Evolutionary conservation across 2,888 invertebrate genomes (phyloP).

Genomic region (Tipula vernalis): DNA sequence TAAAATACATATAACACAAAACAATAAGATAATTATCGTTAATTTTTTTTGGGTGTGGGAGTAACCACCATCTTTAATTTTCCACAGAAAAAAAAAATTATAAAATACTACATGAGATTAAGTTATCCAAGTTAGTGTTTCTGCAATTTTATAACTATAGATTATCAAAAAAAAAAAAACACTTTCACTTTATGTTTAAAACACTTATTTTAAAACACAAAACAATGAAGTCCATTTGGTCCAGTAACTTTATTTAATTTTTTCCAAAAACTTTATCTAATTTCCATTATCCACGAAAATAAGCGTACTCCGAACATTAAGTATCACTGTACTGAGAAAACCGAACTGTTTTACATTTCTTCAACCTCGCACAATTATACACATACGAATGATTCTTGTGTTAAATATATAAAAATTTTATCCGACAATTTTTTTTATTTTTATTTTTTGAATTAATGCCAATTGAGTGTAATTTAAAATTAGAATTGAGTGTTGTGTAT

Average conservation of each 20-base stretch:
- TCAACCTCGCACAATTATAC: conserved; percentile 5
- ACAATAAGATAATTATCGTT: neutral
- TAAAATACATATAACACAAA: neutral
- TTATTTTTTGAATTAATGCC: conserved; percentile 18
- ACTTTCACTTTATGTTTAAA: neutral
- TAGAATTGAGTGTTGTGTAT: conserved; percentile 8
- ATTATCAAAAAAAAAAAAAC: neutral
- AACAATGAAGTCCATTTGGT: neutral
- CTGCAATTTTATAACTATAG: neutral
- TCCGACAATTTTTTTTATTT: neutral
- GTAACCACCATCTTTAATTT: neutral
- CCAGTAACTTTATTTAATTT: neutral
- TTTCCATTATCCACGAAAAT: neutral
- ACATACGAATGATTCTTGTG: neutral
- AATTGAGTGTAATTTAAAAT: conserved; percentile 19
- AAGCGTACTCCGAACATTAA: neutral
- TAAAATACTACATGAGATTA: neutral
- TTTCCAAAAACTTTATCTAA: neutral
- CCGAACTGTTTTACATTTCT: neutral
- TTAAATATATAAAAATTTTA: neutral
- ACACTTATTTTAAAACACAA: neutral
- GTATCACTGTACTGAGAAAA: neutral
- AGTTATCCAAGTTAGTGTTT: neutral
- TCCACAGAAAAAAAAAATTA: neutral
- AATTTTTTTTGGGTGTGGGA: neutral